Evolutionary conservation across 2,888 invertebrate species (phyloP).

Genomic region (Hirudinaria manillensis): DNA sequence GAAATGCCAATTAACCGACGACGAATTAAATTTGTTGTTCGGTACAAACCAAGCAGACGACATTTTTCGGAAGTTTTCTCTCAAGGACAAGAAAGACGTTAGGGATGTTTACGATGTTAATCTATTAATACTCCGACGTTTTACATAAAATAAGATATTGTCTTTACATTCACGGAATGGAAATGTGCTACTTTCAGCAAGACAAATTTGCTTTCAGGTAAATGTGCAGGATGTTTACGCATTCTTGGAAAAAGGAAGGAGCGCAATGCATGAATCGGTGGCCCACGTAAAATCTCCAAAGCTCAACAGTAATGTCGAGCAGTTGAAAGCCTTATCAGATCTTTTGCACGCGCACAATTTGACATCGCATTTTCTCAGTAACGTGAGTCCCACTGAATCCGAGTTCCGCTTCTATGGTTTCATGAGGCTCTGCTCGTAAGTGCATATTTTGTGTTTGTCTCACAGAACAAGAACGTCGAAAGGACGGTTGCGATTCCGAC

Average conservation of each 20-base stretch:
- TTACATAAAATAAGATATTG: not conserved
- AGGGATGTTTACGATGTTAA: not conserved
- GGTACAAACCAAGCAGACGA: conserved; percentile 9
- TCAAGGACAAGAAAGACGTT: not conserved
- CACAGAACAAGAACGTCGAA: conserved; percentile 14
- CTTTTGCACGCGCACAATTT: not conserved
- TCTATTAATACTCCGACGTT: not conserved
- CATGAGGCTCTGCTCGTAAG: too few relatives aligned
- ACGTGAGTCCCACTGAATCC: not conserved
- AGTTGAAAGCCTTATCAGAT: not conserved
- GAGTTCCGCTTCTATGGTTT: not conserved
- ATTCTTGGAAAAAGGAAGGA: conserved; percentile 20
- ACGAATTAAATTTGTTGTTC: conserved; percentile 13
- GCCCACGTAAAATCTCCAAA: not conserved
- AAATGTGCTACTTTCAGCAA: too few relatives aligned
- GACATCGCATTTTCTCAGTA: not conserved
- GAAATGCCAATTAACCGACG: conserved; percentile 8
- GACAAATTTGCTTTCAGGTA: conserved; percentile 6
- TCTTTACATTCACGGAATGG: too few relatives aligned
- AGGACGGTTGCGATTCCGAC: conserved; percentile 23
- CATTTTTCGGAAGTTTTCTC: not conserved
- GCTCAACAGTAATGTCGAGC: not conserved
- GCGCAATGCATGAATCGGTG: not conserved
- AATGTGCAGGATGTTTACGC: conserved; percentile 22
- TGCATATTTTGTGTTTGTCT: too few relatives aligned